Evolutionary conservation across 2,888 invertebrate species (phyloP).

Genomic region (Drosophila demipolita): DNA sequence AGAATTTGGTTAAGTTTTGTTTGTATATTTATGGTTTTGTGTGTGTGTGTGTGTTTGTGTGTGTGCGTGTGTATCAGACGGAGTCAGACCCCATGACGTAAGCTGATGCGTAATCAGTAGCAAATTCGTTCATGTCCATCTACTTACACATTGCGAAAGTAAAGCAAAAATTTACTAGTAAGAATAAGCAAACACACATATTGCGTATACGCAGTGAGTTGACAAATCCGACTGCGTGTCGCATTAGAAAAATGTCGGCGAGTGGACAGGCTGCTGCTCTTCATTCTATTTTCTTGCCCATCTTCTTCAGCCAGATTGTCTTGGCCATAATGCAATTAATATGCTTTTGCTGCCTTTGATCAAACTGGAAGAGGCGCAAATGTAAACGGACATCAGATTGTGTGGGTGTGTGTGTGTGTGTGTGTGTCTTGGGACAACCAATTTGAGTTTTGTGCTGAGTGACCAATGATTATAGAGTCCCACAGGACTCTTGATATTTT

Average conservation of each 20-base stretch:
- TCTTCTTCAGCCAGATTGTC: slow-evolving; percentile 63
- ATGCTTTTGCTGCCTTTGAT: slow-evolving; percentile 70
- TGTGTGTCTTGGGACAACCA: slow-evolving; percentile 10
- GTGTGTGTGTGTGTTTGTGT: slow-evolving; percentile 3
- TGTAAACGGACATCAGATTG: slow-evolving; percentile 17
- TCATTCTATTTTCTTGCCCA: slow-evolving; percentile 4
- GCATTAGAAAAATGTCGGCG: slow-evolving; percentile 53
- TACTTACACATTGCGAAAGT: slow-evolving; percentile 41
- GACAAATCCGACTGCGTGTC: slow-evolving; percentile 73
- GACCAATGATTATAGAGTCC: slow-evolving; percentile 31
- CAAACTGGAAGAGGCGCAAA: slow-evolving; percentile 50
- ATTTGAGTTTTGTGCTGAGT: slow-evolving; percentile 34
- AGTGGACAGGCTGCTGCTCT: slow-evolving; percentile 20
- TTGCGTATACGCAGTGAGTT: slow-evolving; percentile 66
- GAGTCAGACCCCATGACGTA: slow-evolving; percentile 41
- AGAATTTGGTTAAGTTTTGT: slow-evolving; percentile 50
- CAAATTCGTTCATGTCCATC: slow-evolving; percentile 64
- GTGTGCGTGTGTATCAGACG: slow-evolving; percentile 7
- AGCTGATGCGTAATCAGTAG: slow-evolving; percentile 73
- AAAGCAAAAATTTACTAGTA: slow-evolving; percentile 36
- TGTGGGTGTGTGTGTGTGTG: background rate
- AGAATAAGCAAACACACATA: slow-evolving; percentile 12
- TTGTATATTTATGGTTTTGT: slow-evolving; percentile 12
- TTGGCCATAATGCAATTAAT: slow-evolving; percentile 73
- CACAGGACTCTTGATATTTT: slow-evolving; percentile 48